A percentile compares a stretch with the other conserved stretches of the same genome.
Evolutionary conservation across 2,113 vertebrate species (phyloP).

Genomic region (Pangasianodon gigas): DNA sequence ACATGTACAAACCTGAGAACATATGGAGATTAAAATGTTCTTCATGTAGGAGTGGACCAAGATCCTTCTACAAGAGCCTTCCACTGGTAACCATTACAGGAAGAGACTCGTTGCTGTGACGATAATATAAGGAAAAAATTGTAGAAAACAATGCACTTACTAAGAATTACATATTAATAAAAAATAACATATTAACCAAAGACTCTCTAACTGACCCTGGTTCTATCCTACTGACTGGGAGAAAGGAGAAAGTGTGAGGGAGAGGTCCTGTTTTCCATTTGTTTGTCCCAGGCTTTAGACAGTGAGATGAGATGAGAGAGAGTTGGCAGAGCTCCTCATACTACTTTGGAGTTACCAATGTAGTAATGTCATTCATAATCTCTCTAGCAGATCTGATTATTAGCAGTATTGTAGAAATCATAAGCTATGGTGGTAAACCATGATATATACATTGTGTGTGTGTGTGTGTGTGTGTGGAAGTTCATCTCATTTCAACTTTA

Average conservation of each 20-base stretch:
- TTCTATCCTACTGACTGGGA: no score
- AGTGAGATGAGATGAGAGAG: neutral
- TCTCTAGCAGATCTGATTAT: no score
- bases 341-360: slow-evolving; percentile 52
- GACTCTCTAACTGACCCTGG: neutral
- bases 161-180: neutral
- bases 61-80: neutral
- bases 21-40: neutral
- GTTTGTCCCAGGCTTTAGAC: neutral
- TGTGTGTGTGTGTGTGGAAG: no score
- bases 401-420: no score
- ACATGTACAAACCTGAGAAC: no score
- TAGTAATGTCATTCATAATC: no score
- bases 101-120: neutral
- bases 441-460: no score
- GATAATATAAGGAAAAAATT: neutral
- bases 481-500: no score
- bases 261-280: no score
- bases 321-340: neutral
- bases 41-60: neutral
- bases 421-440: no score
- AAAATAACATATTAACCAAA: neutral
- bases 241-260: neutral
- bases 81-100: neutral
- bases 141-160: no score